These are phyloP conservation scores for Dexiosoma caninum DNA, from an alignment of 2,888 invertebrate species.

Conservation along the genomic window DNA sequence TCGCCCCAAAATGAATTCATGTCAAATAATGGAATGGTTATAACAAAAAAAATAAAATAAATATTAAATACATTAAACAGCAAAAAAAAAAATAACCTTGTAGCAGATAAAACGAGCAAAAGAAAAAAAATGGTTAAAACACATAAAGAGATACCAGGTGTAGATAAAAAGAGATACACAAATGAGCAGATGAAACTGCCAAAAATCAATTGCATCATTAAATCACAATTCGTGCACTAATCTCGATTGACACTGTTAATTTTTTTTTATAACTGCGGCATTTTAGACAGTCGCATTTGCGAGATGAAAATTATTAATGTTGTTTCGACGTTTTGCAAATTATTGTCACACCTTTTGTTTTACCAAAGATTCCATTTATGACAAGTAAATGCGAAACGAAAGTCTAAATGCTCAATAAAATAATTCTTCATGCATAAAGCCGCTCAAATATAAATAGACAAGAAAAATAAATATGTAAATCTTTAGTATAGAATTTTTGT, in stretches of 20 bases:
- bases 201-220: constrained; percentile 8
- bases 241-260: constrained; percentile 3
- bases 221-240: constrained; percentile 8
- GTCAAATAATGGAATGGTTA: background rate
- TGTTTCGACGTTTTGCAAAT: constrained; percentile 33
- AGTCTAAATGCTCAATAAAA: background rate
- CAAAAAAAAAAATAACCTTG: constrained; percentile 21
- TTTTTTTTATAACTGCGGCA: background rate
- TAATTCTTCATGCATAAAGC: background rate
- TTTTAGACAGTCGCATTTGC: background rate
- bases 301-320: constrained; percentile 27
- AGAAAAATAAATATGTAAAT: background rate
- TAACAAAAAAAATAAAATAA: background rate
- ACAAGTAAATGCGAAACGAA: background rate
- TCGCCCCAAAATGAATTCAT: background rate
- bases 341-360: constrained; percentile 43
- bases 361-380: background rate
- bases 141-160: background rate
- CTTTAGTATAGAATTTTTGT: too few species aligned
- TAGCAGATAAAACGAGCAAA: background rate
- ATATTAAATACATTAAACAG: background rate
- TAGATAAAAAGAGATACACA: background rate
- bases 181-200: constrained; percentile 2
- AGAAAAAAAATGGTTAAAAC: constrained; percentile 12
- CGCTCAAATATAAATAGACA: background rate